Conservation (phyloP, 1,140 invertebrate species). For the Oreohelix idahoensis region DNA sequence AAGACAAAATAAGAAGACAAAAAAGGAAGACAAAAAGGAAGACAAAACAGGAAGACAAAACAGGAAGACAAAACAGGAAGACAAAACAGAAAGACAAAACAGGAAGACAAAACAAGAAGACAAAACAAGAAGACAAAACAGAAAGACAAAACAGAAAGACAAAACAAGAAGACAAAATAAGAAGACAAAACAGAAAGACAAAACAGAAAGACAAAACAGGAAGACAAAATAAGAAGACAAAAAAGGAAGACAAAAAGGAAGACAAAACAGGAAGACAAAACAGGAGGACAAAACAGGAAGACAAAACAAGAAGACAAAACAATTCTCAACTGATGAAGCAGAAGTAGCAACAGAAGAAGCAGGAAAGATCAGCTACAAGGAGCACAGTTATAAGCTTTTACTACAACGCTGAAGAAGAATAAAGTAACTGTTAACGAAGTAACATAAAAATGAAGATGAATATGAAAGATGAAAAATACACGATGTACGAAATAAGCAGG, state of each 20-base stretch:
- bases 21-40: neutral
- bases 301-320: too few relatives aligned
- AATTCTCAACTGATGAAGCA: too few relatives aligned
- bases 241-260: neutral
- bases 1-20: neutral
- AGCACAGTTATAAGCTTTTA: too few relatives aligned
- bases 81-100: neutral
- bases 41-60: neutral
- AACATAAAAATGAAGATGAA: neutral
- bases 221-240: neutral
- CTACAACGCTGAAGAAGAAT: too few relatives aligned
- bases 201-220: too few relatives aligned
- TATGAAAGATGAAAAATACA: neutral
- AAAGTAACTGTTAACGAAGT: too few relatives aligned
- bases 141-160: too few relatives aligned
- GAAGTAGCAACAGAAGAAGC: too few relatives aligned
- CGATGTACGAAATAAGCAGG: neutral
- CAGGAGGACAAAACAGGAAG: neutral
- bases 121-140: too few relatives aligned
- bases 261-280: neutral
- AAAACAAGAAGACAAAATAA: neutral
- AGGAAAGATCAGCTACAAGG: too few relatives aligned
- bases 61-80: neutral
- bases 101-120: too few relatives aligned
- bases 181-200: neutral